Evolutionary conservation across 2,113 vertebrate genomes (phyloP).

Genomic region (Austrofundulus limnaeus): DNA sequence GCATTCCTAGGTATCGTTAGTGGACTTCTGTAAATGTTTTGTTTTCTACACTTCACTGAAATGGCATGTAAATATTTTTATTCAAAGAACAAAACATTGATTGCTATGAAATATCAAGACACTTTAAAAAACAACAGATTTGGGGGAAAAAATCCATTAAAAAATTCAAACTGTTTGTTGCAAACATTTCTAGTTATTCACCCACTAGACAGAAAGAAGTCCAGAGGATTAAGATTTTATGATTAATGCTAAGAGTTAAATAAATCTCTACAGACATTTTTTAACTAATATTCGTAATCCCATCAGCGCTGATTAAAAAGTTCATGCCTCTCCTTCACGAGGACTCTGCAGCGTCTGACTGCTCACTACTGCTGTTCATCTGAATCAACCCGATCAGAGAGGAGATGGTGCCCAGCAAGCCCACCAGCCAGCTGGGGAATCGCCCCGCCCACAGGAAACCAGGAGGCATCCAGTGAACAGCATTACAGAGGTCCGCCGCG

Average conservation of each 20-base stretch:
- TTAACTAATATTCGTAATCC: not conserved
- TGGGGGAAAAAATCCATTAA: too few relatives aligned
- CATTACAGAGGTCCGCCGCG: conserved; percentile 86
- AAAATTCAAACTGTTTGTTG: not conserved
- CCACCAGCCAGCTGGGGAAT: conserved; percentile 90
- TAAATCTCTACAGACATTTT: not conserved
- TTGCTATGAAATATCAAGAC: conserved; percentile 5
- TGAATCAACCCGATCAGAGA: conserved; percentile 87
- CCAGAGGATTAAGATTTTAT: not conserved
- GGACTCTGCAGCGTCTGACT: conserved; percentile 12
- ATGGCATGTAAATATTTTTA: not conserved
- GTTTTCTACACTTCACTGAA: too few relatives aligned
- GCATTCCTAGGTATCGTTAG: too few relatives aligned
- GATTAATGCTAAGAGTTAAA: not conserved
- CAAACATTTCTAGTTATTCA: not conserved
- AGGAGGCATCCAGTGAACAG: conserved; percentile 91
- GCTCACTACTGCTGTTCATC: conserved; percentile 54
- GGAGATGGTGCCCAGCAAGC: conserved; percentile 89
- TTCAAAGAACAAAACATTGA: too few relatives aligned
- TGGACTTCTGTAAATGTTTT: too few relatives aligned
- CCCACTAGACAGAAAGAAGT: not conserved
- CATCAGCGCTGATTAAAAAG: not conserved
- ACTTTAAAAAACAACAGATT: not conserved
- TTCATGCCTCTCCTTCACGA: conserved; percentile 1
- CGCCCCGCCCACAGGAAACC: conserved; percentile 90